A percentile compares a stretch with the other conserved stretches of the same genome.
Conservation (phyloP, 2,113 vertebrate genomes). For the Dasypus novemcinctus region DNA sequence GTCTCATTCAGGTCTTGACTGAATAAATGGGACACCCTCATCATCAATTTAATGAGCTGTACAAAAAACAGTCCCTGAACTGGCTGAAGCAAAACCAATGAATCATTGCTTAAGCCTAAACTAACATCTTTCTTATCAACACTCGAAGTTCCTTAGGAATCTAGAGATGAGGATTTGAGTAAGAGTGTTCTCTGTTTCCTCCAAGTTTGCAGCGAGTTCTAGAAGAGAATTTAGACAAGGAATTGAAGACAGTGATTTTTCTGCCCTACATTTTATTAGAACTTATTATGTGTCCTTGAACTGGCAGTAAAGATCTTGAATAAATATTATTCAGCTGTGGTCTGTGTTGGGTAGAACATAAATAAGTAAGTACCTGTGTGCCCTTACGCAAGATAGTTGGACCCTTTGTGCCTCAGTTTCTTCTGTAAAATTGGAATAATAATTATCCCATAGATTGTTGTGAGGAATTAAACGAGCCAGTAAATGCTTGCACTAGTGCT, state of each 20-base stretch:
- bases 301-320: neutral
- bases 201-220: neutral
- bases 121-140: neutral
- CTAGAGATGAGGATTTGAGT: neutral
- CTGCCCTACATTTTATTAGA: neutral
- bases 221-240: neutral
- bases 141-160: neutral
- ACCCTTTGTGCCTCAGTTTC: neutral
- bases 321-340: neutral
- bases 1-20: neutral
- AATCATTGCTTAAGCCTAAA: neutral
- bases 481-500: neutral
- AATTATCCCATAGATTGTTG: neutral
- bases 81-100: neutral
- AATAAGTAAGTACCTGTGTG: neutral
- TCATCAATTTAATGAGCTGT: neutral
- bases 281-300: neutral
- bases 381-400: neutral
- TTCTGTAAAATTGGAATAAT: neutral
- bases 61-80: neutral
- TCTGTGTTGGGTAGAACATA: neutral
- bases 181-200: neutral
- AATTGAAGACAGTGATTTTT: neutral
- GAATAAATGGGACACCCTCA: neutral
- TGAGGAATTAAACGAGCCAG: neutral